These are phyloP conservation scores for Euproctis similis DNA, from an alignment of 2,888 invertebrate species.

Conservation along the genomic window DNA sequence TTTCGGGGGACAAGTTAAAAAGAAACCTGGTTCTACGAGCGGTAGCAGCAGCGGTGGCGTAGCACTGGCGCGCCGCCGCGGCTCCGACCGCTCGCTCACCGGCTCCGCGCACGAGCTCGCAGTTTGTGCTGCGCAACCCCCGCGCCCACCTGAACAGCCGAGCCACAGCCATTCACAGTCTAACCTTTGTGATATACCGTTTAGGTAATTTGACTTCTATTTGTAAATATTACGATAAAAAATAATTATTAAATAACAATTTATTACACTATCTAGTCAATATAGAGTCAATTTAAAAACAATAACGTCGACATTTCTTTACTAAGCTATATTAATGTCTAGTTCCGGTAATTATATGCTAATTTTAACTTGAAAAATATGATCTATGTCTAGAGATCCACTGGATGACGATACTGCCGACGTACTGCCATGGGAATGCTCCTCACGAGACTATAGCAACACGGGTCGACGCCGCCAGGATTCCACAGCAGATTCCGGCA, in stretches of 20 bases:
- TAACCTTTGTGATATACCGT: slow-evolving; percentile 88
- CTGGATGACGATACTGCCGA: slow-evolving; percentile 55
- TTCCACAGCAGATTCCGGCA: slow-evolving; percentile 81
- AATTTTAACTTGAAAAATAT: too few species aligned
- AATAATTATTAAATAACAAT: too few species aligned
- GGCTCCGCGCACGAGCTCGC: slow-evolving; percentile 90
- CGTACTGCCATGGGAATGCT: slow-evolving; percentile 53
- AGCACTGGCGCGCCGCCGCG: slow-evolving; percentile 79
- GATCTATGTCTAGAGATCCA: slow-evolving; percentile 44
- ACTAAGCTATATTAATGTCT: too few species aligned
- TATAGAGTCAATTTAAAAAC: too few species aligned
- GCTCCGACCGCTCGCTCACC: slow-evolving; percentile 88
- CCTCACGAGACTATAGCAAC: slow-evolving; percentile 45
- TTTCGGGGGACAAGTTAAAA: slow-evolving; percentile 91
- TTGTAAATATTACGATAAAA: too few species aligned
- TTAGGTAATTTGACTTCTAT: slow-evolving; percentile 74
- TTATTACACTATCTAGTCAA: too few species aligned
- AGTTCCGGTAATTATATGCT: too few species aligned
- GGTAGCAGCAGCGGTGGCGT: slow-evolving; percentile 33
- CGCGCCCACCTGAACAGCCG: slow-evolving; percentile 81
- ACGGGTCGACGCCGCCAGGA: slow-evolving; percentile 75
- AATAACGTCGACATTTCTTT: too few species aligned
- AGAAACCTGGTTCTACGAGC: slow-evolving; percentile 79
- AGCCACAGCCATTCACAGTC: slow-evolving; percentile 87
- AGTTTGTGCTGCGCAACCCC: slow-evolving; percentile 78